These are phyloP conservation scores for Callimorpha dominula DNA, from an alignment of 2,888 invertebrate species.

Conservation along the genomic window DNA sequence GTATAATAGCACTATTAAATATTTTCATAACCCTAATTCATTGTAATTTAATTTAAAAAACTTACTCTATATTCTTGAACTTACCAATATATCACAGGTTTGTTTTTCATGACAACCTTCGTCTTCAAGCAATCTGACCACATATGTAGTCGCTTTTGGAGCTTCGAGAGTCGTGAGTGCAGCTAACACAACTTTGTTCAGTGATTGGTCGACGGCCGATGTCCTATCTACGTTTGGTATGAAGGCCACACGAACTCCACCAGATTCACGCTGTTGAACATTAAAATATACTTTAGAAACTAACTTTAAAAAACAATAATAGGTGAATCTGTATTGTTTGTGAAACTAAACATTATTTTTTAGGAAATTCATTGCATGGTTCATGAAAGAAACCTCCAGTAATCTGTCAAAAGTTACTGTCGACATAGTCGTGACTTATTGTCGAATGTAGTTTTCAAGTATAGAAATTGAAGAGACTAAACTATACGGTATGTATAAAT, in stretches of 20 bases:
- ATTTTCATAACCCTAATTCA: neutral
- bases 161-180: conserved; percentile 88
- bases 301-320: too few relatives aligned
- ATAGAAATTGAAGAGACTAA: too few relatives aligned
- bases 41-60: neutral
- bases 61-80: conserved; percentile 24
- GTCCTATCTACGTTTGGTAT: conserved; percentile 89
- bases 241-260: conserved; percentile 90
- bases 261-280: conserved; percentile 86
- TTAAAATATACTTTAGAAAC: neutral
- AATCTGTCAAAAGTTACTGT: too few relatives aligned
- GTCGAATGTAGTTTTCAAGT: too few relatives aligned
- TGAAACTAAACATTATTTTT: too few relatives aligned
- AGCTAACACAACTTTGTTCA: conserved; percentile 91
- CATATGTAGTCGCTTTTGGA: conserved; percentile 87
- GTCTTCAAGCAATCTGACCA: conserved; percentile 86
- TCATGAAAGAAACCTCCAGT: too few relatives aligned
- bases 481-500: too few relatives aligned
- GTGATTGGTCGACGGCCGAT: conserved; percentile 78
- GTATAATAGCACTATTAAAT: neutral
- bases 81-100: conserved; percentile 87
- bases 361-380: too few relatives aligned
- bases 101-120: conserved; percentile 85
- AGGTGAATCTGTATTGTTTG: too few relatives aligned
- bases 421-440: too few relatives aligned